Evolutionary conservation across 2,113 vertebrate species (phyloP).

Genomic region (Anguilla rostrata): DNA sequence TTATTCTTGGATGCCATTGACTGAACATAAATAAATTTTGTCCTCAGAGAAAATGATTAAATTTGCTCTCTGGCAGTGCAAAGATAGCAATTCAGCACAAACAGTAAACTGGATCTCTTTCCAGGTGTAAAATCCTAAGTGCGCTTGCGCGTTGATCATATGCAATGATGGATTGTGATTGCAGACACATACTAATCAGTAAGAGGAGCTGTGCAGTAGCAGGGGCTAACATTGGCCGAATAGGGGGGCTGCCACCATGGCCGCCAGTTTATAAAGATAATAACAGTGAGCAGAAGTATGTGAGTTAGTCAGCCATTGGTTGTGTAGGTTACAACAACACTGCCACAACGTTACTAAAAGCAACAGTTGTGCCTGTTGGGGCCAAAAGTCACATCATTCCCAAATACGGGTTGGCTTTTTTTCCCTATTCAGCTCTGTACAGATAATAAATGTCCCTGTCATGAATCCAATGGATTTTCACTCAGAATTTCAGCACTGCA

Average conservation of each 20-base stretch:
- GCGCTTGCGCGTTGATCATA: not conserved
- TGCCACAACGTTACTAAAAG: not conserved
- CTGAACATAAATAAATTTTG: not conserved
- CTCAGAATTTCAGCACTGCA: not conserved
- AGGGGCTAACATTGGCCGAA: not conserved
- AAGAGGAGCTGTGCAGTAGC: not conserved
- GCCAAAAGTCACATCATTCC: not conserved
- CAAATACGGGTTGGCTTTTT: not conserved
- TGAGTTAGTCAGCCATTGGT: not conserved
- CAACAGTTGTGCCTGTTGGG: not conserved
- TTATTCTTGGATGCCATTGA: not conserved
- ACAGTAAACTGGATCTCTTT: not conserved
- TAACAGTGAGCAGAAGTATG: not conserved
- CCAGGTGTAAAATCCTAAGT: not conserved
- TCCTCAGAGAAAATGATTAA: not conserved
- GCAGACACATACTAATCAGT: not conserved
- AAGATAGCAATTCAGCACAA: slow-evolving; percentile 1
- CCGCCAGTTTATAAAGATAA: not conserved
- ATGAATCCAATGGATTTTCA: not conserved
- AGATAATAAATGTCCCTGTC: not conserved
- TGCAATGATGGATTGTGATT: not conserved
- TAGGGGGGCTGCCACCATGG: not conserved
- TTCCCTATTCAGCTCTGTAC: not conserved
- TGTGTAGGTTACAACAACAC: not conserved
- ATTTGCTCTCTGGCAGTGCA: not conserved